Conservation (phyloP, 2,113 vertebrate genomes). For the Triplophysa dalaica region DNA sequence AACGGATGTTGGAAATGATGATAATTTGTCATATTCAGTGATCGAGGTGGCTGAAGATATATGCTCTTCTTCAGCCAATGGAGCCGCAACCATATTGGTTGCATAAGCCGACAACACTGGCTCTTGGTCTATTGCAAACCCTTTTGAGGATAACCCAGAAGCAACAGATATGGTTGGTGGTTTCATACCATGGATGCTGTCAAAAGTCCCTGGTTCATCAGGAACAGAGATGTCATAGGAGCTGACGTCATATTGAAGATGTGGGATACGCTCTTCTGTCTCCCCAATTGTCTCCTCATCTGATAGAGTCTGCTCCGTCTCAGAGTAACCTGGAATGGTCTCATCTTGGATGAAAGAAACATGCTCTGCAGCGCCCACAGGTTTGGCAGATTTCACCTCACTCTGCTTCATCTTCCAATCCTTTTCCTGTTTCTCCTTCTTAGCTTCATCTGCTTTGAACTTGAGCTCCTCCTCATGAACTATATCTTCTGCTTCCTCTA, state of each 20-base stretch:
- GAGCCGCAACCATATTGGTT: conserved; percentile 86
- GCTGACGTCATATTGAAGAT: conserved; percentile 81
- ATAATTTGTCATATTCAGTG: conserved; percentile 96
- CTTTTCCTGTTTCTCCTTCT: conserved; percentile 66
- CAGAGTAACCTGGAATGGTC: conserved; percentile 95
- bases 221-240: conserved; percentile 85
- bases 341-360: conserved; percentile 96
- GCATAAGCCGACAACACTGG: conserved; percentile 82
- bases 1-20: conserved; percentile 93
- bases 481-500: conserved; percentile 85
- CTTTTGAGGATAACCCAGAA: conserved; percentile 73
- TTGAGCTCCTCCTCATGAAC: conserved; percentile 65
- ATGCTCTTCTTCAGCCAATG: conserved; percentile 95
- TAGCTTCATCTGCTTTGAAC: conserved; percentile 66
- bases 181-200: conserved; percentile 80
- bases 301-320: conserved; percentile 96
- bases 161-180: conserved; percentile 63
- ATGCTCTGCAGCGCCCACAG: conserved; percentile 76
- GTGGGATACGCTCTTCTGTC: conserved; percentile 85
- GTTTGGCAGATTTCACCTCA: conserved; percentile 55
- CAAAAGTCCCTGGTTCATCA: conserved; percentile 81
- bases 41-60: conserved; percentile 96
- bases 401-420: conserved; percentile 63
- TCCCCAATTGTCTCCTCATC: conserved; percentile 97
- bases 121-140: conserved; percentile 74